Evolutionary conservation across 2,113 vertebrate species (phyloP).

Genomic region (Oncorhynchus mykiss): DNA sequence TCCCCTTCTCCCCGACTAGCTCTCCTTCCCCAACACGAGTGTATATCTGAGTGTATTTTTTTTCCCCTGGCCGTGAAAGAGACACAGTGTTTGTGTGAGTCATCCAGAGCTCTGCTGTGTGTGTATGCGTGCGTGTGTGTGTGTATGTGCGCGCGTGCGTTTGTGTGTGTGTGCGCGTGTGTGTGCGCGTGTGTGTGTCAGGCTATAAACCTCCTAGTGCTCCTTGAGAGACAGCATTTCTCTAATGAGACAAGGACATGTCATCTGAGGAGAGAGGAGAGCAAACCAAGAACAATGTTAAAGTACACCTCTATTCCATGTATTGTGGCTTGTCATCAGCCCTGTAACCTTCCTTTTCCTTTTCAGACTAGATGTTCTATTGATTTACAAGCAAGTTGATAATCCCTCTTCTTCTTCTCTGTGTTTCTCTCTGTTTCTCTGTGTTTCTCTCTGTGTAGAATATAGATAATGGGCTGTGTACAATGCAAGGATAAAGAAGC

Average conservation of each 20-base stretch:
- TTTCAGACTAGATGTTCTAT: slow-evolving; percentile 19
- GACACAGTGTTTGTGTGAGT: slow-evolving; percentile 43
- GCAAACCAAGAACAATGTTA: slow-evolving; percentile 16
- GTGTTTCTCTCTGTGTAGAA: slow-evolving; percentile 66
- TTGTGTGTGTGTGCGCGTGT: not conserved
- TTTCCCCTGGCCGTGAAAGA: slow-evolving; percentile 34
- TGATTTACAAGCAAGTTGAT: slow-evolving; percentile 12
- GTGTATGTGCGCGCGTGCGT: not conserved
- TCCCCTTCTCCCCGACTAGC: slow-evolving; percentile 7
- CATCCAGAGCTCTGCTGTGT: slow-evolving; percentile 15
- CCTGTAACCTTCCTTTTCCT: not conserved
- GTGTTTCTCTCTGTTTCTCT: slow-evolving; percentile 12
- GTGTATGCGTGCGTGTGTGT: not conserved
- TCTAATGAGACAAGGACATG: slow-evolving; percentile 22
- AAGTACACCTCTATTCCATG: not conserved
- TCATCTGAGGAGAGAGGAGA: slow-evolving; percentile 21
- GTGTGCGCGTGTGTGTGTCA: slow-evolving; percentile 14
- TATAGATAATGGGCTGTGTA: slow-evolving; percentile 99
- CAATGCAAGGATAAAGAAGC: slow-evolving; percentile 99
- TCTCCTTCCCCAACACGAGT: not conserved
- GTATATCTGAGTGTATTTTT: slow-evolving; percentile 23
- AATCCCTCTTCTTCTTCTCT: not conserved
- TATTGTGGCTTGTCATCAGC: not conserved
- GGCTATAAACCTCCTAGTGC: slow-evolving; percentile 11
- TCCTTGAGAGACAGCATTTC: slow-evolving; percentile 2